A percentile compares a stretch with the other conserved stretches of the same genome.
Evolutionary conservation across 2,113 vertebrate genomes (phyloP).

Genomic region (Leptobrachium leishanense): DNA sequence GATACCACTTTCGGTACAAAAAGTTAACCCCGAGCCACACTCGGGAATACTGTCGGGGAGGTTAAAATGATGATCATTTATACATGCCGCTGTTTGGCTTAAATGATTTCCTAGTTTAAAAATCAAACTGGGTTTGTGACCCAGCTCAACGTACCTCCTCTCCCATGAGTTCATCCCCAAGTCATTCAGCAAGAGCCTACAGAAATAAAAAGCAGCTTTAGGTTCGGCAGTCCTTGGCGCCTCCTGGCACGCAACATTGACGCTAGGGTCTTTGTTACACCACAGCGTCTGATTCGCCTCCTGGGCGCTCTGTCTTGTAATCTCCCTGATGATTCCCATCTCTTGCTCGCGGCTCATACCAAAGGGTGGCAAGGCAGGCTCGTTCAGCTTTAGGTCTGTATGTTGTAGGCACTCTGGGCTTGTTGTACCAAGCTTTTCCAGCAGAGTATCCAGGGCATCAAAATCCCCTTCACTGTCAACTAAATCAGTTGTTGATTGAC

Average conservation of each 20-base stretch:
- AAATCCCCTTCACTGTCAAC: conserved; percentile 69
- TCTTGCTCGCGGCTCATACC: conserved; percentile 87
- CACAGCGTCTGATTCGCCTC: conserved; percentile 77
- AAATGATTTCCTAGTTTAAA: too few species aligned
- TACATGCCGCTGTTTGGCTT: too few species aligned
- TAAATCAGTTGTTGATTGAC: conserved; percentile 43
- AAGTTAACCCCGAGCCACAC: too few species aligned
- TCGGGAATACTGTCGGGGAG: too few species aligned
- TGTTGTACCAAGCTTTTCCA: conserved; percentile 80
- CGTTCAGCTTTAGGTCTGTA: conserved; percentile 79
- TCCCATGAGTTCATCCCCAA: conserved; percentile 99
- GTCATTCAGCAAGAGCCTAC: conserved; percentile 86
- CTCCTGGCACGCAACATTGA: conserved; percentile 69
- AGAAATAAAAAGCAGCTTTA: conserved; percentile 92
- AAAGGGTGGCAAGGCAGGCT: conserved; percentile 78
- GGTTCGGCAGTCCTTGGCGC: conserved; percentile 77
- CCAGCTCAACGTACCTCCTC: conserved; percentile 77
- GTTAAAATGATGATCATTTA: too few species aligned
- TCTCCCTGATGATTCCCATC: conserved; percentile 74
- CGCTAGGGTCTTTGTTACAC: conserved; percentile 63
- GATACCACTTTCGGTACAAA: too few species aligned
- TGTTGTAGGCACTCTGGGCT: conserved; percentile 91
- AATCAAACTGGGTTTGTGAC: not conserved
- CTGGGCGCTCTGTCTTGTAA: conserved; percentile 75
- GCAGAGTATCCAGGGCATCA: conserved; percentile 80